phyloP scores from a whole-genome alignment of 1,140 invertebrate species.

The Zaprionus ghesquierei region DNA sequence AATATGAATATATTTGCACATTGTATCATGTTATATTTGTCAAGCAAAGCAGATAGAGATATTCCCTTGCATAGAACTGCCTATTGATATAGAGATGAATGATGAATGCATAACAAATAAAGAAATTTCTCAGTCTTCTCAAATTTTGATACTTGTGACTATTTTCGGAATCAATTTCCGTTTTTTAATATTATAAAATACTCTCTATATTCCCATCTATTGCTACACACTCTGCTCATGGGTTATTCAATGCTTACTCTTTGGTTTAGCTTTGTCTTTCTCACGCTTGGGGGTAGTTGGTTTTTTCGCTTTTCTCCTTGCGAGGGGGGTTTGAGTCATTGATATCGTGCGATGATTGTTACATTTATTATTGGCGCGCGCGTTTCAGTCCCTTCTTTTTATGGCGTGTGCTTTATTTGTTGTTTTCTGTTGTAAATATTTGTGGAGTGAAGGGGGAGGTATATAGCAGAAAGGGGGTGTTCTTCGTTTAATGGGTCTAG shows the following conservation, averaged over 20 bases:
- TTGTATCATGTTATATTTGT: too few relatives aligned
- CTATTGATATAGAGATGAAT: too few relatives aligned
- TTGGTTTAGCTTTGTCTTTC: slow-evolving; percentile 1
- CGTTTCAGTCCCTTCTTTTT: slow-evolving; percentile 10
- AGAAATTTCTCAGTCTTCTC: too few relatives aligned
- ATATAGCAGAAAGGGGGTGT: not conserved
- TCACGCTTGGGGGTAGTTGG: slow-evolving; percentile 1
- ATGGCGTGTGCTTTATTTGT: slow-evolving; percentile 15
- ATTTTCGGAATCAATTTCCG: not conserved
- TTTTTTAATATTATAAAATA: not conserved
- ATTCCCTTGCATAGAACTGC: too few relatives aligned
- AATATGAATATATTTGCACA: too few relatives aligned
- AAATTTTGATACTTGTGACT: not conserved
- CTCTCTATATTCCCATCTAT: not conserved
- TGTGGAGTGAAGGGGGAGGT: slow-evolving; percentile 7
- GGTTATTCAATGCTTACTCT: not conserved
- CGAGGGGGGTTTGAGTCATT: slow-evolving; percentile 19
- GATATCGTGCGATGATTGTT: slow-evolving; percentile 37
- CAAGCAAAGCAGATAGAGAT: too few relatives aligned
- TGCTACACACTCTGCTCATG: not conserved
- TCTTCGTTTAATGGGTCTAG: slow-evolving; percentile 6
- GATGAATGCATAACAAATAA: too few relatives aligned
- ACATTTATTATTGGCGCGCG: slow-evolving; percentile 34
- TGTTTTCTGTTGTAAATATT: slow-evolving; percentile 34
- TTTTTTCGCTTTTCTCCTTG: not conserved